Evolutionary conservation across 2,888 invertebrate species (phyloP).

Genomic region (Drosophila putrida): DNA sequence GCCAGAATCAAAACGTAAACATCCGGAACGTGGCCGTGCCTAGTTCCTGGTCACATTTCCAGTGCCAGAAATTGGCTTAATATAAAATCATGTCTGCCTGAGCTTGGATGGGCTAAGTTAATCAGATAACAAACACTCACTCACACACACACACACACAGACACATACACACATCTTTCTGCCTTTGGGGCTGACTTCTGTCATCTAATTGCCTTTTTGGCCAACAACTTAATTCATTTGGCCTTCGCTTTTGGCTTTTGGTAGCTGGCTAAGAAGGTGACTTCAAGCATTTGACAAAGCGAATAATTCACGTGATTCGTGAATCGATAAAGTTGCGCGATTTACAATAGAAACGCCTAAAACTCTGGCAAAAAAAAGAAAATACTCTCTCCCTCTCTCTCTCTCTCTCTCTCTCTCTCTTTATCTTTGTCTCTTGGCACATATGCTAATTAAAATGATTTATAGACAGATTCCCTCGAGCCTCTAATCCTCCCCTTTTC

Average conservation of each 20-base stretch:
- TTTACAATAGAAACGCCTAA: slow-evolving; percentile 37
- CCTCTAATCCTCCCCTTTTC: not conserved
- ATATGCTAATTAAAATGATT: slow-evolving; percentile 75
- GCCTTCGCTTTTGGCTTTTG: slow-evolving; percentile 24
- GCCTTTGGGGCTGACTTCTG: slow-evolving; percentile 27
- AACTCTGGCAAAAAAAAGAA: not conserved
- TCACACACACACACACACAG: slow-evolving; percentile 9
- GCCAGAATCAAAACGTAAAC: slow-evolving; percentile 71
- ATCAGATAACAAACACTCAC: slow-evolving; percentile 66
- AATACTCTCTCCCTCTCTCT: not conserved
- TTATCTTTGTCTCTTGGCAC: not conserved
- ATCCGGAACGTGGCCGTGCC: slow-evolving; percentile 69
- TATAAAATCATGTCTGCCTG: slow-evolving; percentile 73
- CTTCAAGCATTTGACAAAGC: slow-evolving; percentile 57
- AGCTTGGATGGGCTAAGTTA: slow-evolving; percentile 64
- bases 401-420: not conserved
- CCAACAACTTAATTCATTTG: slow-evolving; percentile 74
- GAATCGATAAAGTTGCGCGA: slow-evolving; percentile 54
- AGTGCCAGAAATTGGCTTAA: slow-evolving; percentile 56
- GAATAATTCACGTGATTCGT: slow-evolving; percentile 45
- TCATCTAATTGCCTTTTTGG: slow-evolving; percentile 58
- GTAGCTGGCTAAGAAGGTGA: slow-evolving; percentile 36
- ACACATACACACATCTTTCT: not conserved
- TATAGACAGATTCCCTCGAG: slow-evolving; percentile 42
- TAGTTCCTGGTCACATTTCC: slow-evolving; percentile 60